These are phyloP conservation scores for Bugulina stolonifera DNA, from an alignment of 2,888 invertebrate genomes.

Conservation along the genomic window DNA sequence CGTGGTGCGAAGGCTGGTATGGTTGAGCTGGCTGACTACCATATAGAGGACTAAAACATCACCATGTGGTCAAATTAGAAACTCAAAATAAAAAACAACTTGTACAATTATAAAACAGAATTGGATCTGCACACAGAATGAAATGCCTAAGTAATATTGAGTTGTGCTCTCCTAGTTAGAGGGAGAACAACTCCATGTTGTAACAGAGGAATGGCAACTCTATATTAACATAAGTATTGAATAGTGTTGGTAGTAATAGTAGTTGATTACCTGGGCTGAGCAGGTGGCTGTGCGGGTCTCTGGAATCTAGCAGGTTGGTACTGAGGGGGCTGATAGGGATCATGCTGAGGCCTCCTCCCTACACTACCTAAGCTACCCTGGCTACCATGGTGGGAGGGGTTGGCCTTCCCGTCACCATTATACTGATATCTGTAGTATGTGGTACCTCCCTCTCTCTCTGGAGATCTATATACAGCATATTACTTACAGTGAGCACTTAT, in stretches of 20 bases:
- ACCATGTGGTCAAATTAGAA: not conserved
- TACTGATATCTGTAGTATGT: constrained; percentile 26
- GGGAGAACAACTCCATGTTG: no score
- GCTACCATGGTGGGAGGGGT: not conserved
- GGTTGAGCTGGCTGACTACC: not conserved
- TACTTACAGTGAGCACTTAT: not conserved
- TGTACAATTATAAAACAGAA: not conserved
- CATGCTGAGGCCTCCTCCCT: not conserved
- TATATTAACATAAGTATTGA: not conserved
- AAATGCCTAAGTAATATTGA: not conserved
- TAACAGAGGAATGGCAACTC: no score
- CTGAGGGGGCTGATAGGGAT: not conserved
- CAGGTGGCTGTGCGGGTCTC: not conserved
- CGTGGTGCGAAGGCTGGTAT: constrained; percentile 17
- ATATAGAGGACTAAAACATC: no score
- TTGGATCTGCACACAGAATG: not conserved
- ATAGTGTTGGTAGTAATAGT: no score
- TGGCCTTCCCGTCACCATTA: not conserved
- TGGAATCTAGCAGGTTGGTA: constrained; percentile 18
- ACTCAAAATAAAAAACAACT: not conserved
- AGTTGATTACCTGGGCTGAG: not conserved
- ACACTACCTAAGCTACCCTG: constrained; percentile 12
- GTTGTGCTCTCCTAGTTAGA: no score
- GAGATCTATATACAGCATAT: not conserved
- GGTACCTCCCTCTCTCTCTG: constrained; percentile 25